Evolutionary conservation across 1,140 invertebrate genomes (phyloP), one percentile per base, ranked within the genome.

Genomic region (Formica exsecta): DNA sequence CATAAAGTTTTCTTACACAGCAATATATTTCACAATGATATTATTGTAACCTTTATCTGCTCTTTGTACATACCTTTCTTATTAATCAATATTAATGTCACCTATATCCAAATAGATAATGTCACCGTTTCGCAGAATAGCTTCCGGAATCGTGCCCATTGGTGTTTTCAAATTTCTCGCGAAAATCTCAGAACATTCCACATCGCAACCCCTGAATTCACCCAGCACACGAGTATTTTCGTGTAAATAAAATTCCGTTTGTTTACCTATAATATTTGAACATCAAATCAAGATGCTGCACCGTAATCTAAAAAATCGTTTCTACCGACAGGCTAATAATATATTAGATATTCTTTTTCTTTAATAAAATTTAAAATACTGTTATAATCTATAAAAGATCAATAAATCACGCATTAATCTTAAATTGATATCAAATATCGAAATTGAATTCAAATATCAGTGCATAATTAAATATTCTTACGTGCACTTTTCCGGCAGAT

Each of bases 201-300:
- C 86, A 75, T 95, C 94, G 44, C 93, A 92, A 6, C 95, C 94
- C 77, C 92, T 92, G 89, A 95, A 95, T 89, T 95, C 93, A 9
- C 92, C 95, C 32, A 79, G 89, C 6, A 95, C 93, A 16, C 81
- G 92, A 38, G 94, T 93, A 80, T 95, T 94, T 89, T 95, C 95
- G 62, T 94, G 92, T 29, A 95, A 88, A 83, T 94, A 77, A 91
- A 95, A 95, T 62, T 94, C 88, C 48, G 93, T 89, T 65, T 92
- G 88, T 87, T 95, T 94, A 48, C 94, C 95, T 95, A 61, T 3
- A 86, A 77, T 22, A 83, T 57, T 38, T 41, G 2, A 41, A 80
- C 13, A 81, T 4, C 36, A 16, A 0, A 16, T 2, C 0, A 29
- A 0, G 11, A 64, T 16, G 5, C 2, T 61, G 62, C 41, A 61